phyloP scores from a whole-genome alignment of 30 jellyfish, hydroid and myxozoan species.

The Aurelia coerulea region DNA sequence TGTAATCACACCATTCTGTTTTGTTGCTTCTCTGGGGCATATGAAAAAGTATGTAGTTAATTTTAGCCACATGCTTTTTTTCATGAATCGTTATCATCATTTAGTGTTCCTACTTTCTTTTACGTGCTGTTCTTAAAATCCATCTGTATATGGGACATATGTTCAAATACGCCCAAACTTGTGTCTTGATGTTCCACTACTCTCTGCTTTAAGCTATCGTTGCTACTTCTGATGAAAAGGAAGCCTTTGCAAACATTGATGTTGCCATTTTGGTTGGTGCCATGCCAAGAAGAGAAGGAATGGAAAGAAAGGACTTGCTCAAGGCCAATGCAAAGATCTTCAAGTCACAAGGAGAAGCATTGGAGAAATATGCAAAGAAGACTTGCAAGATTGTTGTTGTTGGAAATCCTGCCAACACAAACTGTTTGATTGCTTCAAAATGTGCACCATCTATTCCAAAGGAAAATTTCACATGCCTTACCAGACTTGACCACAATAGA shows the following conservation, averaged over 20 bases:
- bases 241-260: conserved; percentile 92
- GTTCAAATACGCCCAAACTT: no score
- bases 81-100: no score
- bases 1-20: no score
- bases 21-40: no score
- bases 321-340: conserved; percentile 98
- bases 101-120: no score
- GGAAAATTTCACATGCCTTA: conserved; percentile 95
- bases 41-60: no score
- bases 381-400: conserved; percentile 97
- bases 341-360: conserved; percentile 92
- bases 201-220: conserved; percentile 55
- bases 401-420: conserved; percentile 99
- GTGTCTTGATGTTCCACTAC: no score
- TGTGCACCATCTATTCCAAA: conserved; percentile 97
- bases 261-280: conserved; percentile 99
- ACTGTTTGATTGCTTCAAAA: conserved; percentile 90
- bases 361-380: conserved; percentile 93
- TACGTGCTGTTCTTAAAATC: no score
- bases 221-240: conserved; percentile 93
- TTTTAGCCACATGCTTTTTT: no score
- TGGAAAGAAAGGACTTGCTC: conserved; percentile 97
- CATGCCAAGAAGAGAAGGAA: conserved; percentile 99
- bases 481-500: conserved; percentile 97
- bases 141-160: no score